Evolutionary conservation across 2,797 vertebrate genomes (phyloP).

Genomic region (Mus minutoides): DNA sequence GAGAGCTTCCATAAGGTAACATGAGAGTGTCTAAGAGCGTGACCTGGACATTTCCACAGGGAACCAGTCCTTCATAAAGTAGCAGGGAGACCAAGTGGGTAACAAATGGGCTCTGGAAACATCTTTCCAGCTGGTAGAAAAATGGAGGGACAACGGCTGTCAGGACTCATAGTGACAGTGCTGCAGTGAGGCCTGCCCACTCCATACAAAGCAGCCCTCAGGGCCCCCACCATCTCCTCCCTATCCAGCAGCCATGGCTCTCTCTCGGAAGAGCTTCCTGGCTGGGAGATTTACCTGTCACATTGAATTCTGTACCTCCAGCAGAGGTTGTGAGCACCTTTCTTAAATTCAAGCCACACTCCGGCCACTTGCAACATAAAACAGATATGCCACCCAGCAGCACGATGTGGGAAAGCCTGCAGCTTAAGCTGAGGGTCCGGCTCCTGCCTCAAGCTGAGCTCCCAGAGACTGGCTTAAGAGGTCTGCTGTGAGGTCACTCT

Average conservation of each 20-base stretch:
- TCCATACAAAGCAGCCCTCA: not conserved
- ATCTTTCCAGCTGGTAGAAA: not conserved
- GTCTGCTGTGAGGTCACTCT: not conserved
- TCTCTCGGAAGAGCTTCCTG: not conserved
- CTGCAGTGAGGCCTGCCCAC: not conserved
- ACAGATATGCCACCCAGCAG: not conserved
- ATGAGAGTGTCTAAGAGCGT: not conserved
- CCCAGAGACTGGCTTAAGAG: not conserved
- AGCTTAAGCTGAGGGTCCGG: not conserved
- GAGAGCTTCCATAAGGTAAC: not conserved
- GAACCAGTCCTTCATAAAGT: not conserved
- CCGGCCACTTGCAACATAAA: too few relatives aligned
- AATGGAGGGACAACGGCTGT: not conserved
- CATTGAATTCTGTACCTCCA: not conserved
- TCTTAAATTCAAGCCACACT: too few relatives aligned
- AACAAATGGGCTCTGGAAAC: not conserved
- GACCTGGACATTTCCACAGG: not conserved
- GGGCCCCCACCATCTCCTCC: not conserved
- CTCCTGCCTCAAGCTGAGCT: not conserved
- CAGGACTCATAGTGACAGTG: accelerated
- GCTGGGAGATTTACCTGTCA: not conserved
- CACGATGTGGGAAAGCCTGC: too few relatives aligned
- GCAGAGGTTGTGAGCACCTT: not conserved
- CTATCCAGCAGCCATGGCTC: not conserved
- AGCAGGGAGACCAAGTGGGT: not conserved